These are phyloP conservation scores for Zalophus californianus DNA, from an alignment of 2,797 vertebrate species.

Conservation along the genomic window DNA sequence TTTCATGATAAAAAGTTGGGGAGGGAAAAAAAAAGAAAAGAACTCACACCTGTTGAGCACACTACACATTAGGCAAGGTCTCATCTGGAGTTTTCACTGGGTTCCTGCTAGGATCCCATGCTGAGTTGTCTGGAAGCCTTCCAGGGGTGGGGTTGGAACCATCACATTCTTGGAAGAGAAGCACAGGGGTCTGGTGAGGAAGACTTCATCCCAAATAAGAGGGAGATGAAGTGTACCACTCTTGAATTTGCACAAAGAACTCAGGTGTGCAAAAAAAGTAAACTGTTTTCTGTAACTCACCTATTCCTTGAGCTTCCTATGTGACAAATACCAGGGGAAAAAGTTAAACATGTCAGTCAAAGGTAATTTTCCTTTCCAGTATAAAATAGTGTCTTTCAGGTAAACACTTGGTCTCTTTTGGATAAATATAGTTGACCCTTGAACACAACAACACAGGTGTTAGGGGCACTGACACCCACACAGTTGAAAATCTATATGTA, in stretches of 20 bases:
- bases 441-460: neutral
- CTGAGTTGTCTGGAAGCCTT: neutral
- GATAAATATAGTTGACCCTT: neutral
- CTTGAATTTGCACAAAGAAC: neutral
- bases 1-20: neutral
- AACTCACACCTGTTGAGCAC: neutral
- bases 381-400: neutral
- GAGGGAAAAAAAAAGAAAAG: neutral
- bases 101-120: neutral
- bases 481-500: neutral
- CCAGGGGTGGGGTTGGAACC: accelerated
- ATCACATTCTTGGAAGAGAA: neutral
- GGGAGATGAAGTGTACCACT: neutral
- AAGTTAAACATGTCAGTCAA: neutral
- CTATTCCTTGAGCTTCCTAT: neutral
- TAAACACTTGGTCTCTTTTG: neutral
- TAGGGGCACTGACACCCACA: neutral
- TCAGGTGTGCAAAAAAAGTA: neutral
- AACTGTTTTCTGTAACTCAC: neutral
- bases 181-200: neutral
- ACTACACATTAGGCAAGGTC: neutral
- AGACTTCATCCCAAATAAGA: neutral
- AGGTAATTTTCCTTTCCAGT: neutral
- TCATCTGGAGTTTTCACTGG: neutral
- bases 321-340: neutral